These are phyloP conservation scores for Notodonta ziczac DNA, from an alignment of 2,888 invertebrate species.

Conservation along the genomic window DNA sequence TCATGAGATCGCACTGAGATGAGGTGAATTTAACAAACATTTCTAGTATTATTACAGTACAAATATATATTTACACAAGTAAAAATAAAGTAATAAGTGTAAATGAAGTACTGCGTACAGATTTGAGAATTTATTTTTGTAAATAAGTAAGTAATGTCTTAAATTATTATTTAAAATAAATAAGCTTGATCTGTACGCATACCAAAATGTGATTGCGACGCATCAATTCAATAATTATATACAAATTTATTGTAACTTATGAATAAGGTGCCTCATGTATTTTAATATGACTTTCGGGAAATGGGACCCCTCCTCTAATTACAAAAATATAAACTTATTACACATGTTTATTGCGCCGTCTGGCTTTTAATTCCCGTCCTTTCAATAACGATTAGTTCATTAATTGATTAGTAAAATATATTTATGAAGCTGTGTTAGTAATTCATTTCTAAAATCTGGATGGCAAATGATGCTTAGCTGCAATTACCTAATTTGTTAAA, in stretches of 20 bases:
- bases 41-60: neutral
- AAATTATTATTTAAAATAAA: neutral
- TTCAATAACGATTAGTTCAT: too few relatives aligned
- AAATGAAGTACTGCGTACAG: too few relatives aligned
- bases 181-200: neutral
- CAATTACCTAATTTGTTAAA: too few relatives aligned
- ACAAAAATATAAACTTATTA: too few relatives aligned
- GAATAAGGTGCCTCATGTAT: neutral
- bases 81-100: neutral
- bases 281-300: too few relatives aligned
- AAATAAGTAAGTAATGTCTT: too few relatives aligned
- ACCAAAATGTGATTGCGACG: neutral
- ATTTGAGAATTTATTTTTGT: too few relatives aligned
- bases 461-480: neutral
- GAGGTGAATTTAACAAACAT: neutral
- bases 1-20: neutral
- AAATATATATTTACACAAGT: neutral
- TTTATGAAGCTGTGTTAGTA: neutral
- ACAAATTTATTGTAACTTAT: neutral
- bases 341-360: too few relatives aligned
- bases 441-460: neutral
- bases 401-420: neutral
- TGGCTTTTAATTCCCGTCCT: too few relatives aligned
- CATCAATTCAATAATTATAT: neutral
- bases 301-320: too few relatives aligned